Conservation (phyloP, 2,888 invertebrate genomes). For the Pollenia angustigena region DNA sequence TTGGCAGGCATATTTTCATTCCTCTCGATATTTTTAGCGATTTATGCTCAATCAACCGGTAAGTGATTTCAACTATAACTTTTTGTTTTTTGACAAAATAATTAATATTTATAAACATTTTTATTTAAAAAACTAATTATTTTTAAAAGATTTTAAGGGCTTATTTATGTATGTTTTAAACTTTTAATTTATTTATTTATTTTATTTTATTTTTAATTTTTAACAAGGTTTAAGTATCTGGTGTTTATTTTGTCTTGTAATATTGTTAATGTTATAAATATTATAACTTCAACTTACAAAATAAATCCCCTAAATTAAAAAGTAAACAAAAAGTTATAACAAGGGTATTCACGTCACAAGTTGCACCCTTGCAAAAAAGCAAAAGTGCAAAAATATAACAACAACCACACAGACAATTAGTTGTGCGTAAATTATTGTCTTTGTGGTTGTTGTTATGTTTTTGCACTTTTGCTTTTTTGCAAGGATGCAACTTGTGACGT, state of each 20-base stretch:
- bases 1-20: conserved; percentile 83
- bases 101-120: not conserved
- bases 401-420: too few species aligned
- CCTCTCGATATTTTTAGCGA: conserved; percentile 84
- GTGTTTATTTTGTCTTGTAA: not conserved
- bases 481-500: too few species aligned
- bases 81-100: not conserved
- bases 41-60: conserved; percentile 83
- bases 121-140: not conserved
- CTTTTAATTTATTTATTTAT: not conserved
- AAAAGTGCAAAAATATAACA: too few species aligned
- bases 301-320: not conserved
- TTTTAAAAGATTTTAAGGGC: not conserved
- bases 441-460: too few species aligned
- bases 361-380: too few species aligned
- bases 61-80: conserved; percentile 74
- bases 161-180: too few species aligned
- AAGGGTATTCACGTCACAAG: too few species aligned
- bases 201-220: not conserved
- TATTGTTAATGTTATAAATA: not conserved
- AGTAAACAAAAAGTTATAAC: not conserved
- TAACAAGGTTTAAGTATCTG: conserved; percentile 10
- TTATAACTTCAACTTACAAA: not conserved
- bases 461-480: too few species aligned
- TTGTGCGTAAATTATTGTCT: too few species aligned